These are phyloP conservation scores for Nycticorax nycticorax DNA, from an alignment of 2,113 vertebrate species.

Conservation along the genomic window DNA sequence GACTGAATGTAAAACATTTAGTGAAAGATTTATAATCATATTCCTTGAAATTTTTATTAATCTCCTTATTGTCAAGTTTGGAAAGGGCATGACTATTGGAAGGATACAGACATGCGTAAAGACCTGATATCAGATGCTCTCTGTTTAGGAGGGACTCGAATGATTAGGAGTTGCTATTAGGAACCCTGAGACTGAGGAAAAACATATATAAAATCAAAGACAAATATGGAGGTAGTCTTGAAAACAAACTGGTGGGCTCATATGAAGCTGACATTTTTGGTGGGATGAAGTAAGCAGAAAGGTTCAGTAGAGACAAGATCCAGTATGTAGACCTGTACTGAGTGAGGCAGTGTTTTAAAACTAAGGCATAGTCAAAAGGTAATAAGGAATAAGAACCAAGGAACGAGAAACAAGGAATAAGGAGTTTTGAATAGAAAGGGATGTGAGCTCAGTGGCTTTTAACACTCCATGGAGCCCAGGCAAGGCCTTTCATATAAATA, in stretches of 20 bases:
- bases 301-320: not conserved
- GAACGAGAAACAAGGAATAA: not conserved
- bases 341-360: not conserved
- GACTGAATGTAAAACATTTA: not conserved
- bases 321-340: not conserved
- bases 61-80: not conserved
- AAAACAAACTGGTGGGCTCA: not conserved
- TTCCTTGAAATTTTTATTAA: not conserved
- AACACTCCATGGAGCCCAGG: not conserved
- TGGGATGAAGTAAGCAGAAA: not conserved
- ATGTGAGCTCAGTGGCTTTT: not conserved
- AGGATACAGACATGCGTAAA: not conserved
- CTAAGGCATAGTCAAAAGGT: not conserved
- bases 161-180: not conserved
- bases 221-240: not conserved
- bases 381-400: not conserved
- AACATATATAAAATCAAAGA: not conserved
- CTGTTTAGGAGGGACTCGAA: not conserved
- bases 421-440: fast-evolving
- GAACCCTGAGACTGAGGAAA: not conserved
- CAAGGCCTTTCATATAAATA: not conserved
- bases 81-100: not conserved
- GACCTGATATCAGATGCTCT: fast-evolving
- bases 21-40: not conserved
- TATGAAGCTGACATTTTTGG: not conserved